phyloP scores from a whole-genome alignment of 2,888 invertebrate species.

The Ptycholaimellus sp. region DNA sequence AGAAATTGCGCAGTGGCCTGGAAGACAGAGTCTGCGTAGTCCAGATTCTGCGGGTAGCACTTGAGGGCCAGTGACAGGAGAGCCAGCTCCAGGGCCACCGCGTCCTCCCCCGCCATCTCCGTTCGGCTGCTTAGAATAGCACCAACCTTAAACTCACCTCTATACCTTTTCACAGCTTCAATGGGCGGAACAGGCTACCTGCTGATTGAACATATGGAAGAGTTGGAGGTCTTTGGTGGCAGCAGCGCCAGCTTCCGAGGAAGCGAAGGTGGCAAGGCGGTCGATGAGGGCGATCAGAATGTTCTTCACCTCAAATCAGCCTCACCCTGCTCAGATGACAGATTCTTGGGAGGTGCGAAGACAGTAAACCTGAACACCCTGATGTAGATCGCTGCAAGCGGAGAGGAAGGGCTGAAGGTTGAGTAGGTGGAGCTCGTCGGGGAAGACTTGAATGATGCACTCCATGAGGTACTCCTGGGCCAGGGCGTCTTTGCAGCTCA shows the following conservation, averaged over 20 bases:
- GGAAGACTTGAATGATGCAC: constrained; percentile 92
- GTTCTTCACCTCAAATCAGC: constrained; percentile 40
- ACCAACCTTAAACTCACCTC: no score
- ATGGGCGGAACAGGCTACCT: no score
- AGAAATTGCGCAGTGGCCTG: constrained; percentile 71
- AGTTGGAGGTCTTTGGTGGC: constrained; percentile 66
- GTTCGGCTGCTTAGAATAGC: constrained; percentile 47
- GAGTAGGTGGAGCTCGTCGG: constrained; percentile 91
- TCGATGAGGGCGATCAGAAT: constrained; percentile 90
- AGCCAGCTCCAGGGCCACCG: constrained; percentile 72
- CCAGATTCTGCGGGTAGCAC: constrained; percentile 75
- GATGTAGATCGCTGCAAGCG: constrained; percentile 83
- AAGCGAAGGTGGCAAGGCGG: constrained; percentile 23
- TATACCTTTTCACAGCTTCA: no score
- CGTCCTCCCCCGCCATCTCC: constrained; percentile 84
- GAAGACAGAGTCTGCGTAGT: constrained; percentile 81
- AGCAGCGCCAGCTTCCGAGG: constrained; percentile 34
- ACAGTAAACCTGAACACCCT: constrained; percentile 56
- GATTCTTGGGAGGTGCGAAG: not conserved
- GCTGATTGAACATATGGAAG: constrained; percentile 92
- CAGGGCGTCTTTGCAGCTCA: constrained; percentile 83
- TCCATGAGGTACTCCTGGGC: constrained; percentile 99
- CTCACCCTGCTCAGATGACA: not conserved
- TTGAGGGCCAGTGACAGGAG: constrained; percentile 77
- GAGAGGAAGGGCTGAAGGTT: constrained; percentile 79